phyloP scores from a whole-genome alignment of 2,113 vertebrate genomes.

The Irena cyanogastra region DNA sequence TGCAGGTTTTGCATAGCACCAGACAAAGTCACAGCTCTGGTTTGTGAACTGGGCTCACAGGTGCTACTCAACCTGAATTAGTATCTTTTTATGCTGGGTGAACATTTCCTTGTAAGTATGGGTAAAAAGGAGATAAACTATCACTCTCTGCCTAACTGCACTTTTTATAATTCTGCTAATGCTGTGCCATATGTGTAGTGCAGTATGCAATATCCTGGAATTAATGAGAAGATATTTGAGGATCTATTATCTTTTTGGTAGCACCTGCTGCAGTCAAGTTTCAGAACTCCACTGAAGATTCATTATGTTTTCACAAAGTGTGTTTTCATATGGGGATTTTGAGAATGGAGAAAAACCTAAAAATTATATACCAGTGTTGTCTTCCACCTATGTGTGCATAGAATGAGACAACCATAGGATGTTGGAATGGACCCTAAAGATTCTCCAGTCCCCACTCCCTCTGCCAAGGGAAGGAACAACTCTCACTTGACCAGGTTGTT shows the following conservation, averaged over 20 bases:
- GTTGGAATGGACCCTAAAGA: neutral
- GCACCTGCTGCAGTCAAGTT: neutral
- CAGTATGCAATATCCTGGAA: neutral
- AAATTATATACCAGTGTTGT: neutral
- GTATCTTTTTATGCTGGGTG: neutral
- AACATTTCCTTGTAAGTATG: neutral
- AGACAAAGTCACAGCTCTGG: neutral
- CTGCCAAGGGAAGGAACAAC: neutral
- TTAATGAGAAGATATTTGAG: neutral
- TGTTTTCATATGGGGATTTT: neutral
- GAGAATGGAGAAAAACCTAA: neutral
- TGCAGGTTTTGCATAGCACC: neutral
- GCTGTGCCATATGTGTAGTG: neutral
- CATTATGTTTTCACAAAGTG: neutral
- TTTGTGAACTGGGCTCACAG: neutral
- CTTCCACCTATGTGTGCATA: neutral
- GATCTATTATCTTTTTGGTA: neutral
- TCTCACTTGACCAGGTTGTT: neutral
- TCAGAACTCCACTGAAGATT: neutral
- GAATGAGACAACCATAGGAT: neutral
- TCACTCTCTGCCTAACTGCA: neutral
- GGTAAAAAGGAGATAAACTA: neutral
- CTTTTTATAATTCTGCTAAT: neutral
- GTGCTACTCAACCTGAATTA: neutral
- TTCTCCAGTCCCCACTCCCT: neutral